phyloP scores from a whole-genome alignment of 2,888 invertebrate genomes.

The Hartigia nigra region DNA sequence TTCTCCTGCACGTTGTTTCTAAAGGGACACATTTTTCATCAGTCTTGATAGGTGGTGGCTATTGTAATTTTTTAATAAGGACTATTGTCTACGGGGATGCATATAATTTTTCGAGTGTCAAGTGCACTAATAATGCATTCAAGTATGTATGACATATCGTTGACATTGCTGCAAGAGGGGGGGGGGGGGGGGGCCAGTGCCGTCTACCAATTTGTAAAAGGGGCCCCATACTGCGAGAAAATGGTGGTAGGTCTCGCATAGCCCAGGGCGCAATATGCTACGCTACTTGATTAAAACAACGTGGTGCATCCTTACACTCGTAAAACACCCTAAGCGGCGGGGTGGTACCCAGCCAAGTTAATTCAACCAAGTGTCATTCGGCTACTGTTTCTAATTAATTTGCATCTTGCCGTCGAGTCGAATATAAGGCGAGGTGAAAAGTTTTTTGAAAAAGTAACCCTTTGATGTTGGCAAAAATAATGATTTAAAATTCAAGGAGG shows the following conservation, averaged over 20 bases:
- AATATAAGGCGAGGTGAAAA: background rate
- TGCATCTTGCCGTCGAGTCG: background rate
- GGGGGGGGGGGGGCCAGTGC: slow-evolving; percentile 40
- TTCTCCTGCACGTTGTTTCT: background rate
- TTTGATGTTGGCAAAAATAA: background rate
- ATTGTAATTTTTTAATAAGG: background rate
- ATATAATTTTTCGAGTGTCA: background rate
- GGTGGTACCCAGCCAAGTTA: background rate
- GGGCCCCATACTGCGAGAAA: slow-evolving; percentile 52
- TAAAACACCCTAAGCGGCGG: slow-evolving; percentile 31
- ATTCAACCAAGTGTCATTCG: background rate
- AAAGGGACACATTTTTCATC: background rate
- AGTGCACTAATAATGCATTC: slow-evolving; percentile 33
- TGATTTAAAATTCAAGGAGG: background rate
- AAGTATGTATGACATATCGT: slow-evolving; percentile 52
- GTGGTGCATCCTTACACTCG: slow-evolving; percentile 42
- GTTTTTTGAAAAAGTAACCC: background rate
- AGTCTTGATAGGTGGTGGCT: background rate
- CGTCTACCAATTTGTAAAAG: slow-evolving; percentile 62
- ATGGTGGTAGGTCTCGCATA: slow-evolving; percentile 43
- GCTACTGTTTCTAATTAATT: background rate
- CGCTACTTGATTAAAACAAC: slow-evolving; percentile 61
- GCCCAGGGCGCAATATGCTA: slow-evolving; percentile 58
- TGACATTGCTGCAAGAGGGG: slow-evolving; percentile 51
- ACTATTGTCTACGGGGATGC: background rate